A percentile compares a stretch with the other conserved stretches of the same genome.
These are phyloP conservation scores for Rhaphigaster nebulosa DNA, from an alignment of 2,888 invertebrate genomes.

Conservation along the genomic window DNA sequence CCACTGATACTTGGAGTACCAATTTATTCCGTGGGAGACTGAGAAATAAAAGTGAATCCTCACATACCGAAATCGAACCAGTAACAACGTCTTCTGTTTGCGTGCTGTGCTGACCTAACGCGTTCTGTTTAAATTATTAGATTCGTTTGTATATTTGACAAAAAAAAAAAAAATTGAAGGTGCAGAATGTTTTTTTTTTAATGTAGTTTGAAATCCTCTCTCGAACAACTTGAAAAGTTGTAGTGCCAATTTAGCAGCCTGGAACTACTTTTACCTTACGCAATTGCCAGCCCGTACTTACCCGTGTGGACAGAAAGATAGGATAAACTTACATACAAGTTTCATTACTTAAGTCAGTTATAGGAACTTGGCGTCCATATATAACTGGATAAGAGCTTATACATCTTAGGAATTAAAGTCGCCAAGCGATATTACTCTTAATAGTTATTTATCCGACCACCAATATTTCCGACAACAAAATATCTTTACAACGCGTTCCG, in stretches of 20 bases:
- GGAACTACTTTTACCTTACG: not conserved
- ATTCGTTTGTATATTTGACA: too few species aligned
- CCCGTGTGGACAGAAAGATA: not conserved
- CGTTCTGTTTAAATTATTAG: too few species aligned
- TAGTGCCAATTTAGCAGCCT: not conserved
- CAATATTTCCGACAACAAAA: not conserved
- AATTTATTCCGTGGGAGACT: too few species aligned
- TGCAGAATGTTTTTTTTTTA: too few species aligned
- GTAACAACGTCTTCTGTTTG: not conserved
- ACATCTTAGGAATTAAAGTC: not conserved
- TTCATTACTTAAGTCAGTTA: not conserved
- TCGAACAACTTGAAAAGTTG: not conserved
- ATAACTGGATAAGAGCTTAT: not conserved
- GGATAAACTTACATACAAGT: conserved; percentile 19
- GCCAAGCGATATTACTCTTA: not conserved
- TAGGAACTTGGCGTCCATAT: not conserved
- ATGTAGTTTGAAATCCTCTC: not conserved
- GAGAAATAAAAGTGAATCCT: too few species aligned
- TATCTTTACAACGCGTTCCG: not conserved
- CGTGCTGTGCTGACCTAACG: too few species aligned
- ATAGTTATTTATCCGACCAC: not conserved
- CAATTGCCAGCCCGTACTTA: not conserved
- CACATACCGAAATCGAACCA: too few species aligned
- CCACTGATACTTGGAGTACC: too few species aligned
- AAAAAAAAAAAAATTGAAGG: too few species aligned